These are phyloP conservation scores for Athalia circularis DNA, from an alignment of 2,888 invertebrate species.

Conservation along the genomic window DNA sequence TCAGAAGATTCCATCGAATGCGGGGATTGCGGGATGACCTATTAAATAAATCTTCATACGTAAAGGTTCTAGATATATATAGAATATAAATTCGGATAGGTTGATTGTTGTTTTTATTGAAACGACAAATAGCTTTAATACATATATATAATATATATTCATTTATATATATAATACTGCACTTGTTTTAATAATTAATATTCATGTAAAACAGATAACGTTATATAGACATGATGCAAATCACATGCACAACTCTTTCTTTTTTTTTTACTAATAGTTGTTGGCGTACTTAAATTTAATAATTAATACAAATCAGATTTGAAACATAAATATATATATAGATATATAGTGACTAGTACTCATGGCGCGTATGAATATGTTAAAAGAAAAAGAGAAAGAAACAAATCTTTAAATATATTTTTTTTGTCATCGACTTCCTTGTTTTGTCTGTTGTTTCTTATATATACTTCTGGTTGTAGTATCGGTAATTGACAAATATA, in stretches of 20 bases:
- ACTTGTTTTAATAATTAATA: conserved; percentile 31
- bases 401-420: no score
- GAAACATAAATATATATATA: not conserved
- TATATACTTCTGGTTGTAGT: no score
- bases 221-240: conserved; percentile 22
- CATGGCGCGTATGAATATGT: not conserved
- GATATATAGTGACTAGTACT: not conserved
- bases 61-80: not conserved
- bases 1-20: not conserved
- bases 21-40: not conserved
- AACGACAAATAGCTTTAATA: conserved; percentile 51
- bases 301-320: no score
- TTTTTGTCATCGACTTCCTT: no score
- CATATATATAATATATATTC: conserved; percentile 44
- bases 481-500: no score
- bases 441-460: no score
- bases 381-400: no score
- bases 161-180: conserved; percentile 41
- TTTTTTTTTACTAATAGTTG: conserved; percentile 3
- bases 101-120: conserved; percentile 49
- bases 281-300: not conserved
- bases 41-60: not conserved
- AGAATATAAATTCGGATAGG: not conserved
- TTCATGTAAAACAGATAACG: conserved; percentile 48
- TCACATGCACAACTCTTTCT: not conserved